These are phyloP conservation scores for Malurus elegans DNA, from an alignment of 2,113 vertebrate genomes.

Conservation along the genomic window DNA sequence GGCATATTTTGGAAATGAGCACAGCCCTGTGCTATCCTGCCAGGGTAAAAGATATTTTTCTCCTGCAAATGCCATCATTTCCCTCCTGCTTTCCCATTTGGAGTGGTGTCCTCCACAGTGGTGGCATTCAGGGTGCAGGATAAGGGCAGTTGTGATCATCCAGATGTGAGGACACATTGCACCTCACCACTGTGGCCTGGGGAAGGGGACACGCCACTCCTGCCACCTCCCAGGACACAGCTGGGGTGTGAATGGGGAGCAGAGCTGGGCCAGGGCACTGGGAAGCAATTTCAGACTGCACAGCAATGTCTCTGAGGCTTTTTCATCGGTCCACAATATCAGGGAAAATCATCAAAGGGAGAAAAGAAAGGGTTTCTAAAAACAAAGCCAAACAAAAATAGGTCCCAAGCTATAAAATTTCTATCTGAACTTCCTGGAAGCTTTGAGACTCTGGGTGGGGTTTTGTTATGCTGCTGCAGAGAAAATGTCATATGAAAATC, in stretches of 20 bases:
- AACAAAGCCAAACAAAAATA: constrained; percentile 18
- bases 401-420: background rate
- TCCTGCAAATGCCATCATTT: background rate
- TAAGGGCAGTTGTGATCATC: background rate
- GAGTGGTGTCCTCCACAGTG: background rate
- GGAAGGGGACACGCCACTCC: background rate
- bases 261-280: background rate
- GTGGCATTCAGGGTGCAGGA: background rate
- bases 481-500: constrained; percentile 38
- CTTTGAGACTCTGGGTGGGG: constrained; percentile 7
- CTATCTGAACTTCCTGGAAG: constrained; percentile 32
- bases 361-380: background rate
- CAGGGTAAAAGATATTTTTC: background rate
- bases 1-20: background rate
- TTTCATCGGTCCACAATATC: background rate
- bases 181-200: background rate
- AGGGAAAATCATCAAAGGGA: constrained; percentile 17
- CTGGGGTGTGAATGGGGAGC: background rate
- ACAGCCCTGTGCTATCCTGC: background rate
- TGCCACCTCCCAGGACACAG: background rate
- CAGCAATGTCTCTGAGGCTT: background rate
- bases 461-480: background rate
- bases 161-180: accelerated
- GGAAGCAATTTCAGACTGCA: background rate
- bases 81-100: background rate